Base-by-base conservation (phyloP, 2,797 vertebrate genomes). In the Falco rusticolus region DNA sequence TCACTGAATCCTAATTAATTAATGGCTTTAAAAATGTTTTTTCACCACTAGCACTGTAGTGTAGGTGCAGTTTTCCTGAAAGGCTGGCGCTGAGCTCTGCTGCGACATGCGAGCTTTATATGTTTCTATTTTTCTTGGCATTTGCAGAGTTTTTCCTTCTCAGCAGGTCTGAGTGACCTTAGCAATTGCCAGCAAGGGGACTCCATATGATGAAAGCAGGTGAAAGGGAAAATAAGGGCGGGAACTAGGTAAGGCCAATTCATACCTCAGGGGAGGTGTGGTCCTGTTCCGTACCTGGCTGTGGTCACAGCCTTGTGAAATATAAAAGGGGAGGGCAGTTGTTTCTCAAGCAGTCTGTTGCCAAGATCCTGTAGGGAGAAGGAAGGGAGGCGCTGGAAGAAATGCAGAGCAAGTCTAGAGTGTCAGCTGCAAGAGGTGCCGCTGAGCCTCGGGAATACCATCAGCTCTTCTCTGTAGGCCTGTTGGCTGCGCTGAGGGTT, bases 151-250 rank as follows among this genome's bases (percentile, higher is more conserved):
- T 92, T 91, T 95, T 79, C 70, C 33, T 60, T 72, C 78, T 57
- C 45, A 1, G 82, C 75, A 39, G 0, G 41, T 50, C 54, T 60
- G 72, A 87, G 79, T 96, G 95, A 95, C 96, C 89, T 97, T 96
- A 93, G 94, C 86, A 65, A 85, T 66, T 81, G 78, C 93, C 80
- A 84, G 89, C 89, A 94, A 96, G 82, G 91, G 90, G 95, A 95
- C 68, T 95, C 82, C 69, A 5, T 51, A 31, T 78, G 92, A 93
- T 80, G 93, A 95, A 95, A 97, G 83, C 96, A 93, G 97, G 96
- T 94, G 93, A 97, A 96, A 97, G 96, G 94, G 90, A 95, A 96
- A 96, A 91, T 75, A 72, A 91, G 84, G 94, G 93, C 53, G 74
- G 56, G 86, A 78, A 65, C 76, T 45, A 45, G 82, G 85, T 84